Evolutionary conservation across 2,113 vertebrate genomes (phyloP).

Genomic region (Catagonus wagneri): DNA sequence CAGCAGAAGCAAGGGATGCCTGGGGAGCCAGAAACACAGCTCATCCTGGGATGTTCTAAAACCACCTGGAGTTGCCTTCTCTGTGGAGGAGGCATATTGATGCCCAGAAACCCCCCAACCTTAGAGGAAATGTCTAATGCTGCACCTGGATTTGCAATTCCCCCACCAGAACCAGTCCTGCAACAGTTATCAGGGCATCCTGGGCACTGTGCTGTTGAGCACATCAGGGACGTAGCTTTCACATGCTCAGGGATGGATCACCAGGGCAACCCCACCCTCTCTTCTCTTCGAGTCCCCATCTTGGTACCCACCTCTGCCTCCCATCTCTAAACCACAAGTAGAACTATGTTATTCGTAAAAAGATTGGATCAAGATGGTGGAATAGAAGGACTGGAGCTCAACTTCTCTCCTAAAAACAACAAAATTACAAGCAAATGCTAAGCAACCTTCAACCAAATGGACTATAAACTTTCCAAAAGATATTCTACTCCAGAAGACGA

Average conservation of each 20-base stretch:
- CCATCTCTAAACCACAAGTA: neutral
- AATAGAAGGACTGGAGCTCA: no score
- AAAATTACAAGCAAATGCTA: no score
- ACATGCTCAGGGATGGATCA: fast-evolving
- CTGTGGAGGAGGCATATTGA: neutral
- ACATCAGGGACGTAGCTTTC: neutral
- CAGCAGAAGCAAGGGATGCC: neutral
- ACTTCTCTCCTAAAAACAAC: no score
- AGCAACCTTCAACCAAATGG: no score
- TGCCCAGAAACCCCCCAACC: neutral
- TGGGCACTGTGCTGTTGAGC: fast-evolving
- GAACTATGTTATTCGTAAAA: neutral
- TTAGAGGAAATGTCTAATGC: neutral
- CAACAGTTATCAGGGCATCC: neutral
- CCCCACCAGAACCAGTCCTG: neutral
- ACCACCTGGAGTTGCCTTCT: neutral
- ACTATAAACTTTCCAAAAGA: no score
- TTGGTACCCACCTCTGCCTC: neutral
- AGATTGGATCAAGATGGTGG: no score
- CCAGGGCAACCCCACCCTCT: neutral
- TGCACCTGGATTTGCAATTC: neutral
- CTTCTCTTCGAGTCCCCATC: no score
- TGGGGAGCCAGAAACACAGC: neutral
- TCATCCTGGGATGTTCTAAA: fast-evolving
- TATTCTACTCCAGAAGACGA: no score